Conservation (phyloP, 2,113 vertebrate species). For the Acrocephalus kingi region DNA sequence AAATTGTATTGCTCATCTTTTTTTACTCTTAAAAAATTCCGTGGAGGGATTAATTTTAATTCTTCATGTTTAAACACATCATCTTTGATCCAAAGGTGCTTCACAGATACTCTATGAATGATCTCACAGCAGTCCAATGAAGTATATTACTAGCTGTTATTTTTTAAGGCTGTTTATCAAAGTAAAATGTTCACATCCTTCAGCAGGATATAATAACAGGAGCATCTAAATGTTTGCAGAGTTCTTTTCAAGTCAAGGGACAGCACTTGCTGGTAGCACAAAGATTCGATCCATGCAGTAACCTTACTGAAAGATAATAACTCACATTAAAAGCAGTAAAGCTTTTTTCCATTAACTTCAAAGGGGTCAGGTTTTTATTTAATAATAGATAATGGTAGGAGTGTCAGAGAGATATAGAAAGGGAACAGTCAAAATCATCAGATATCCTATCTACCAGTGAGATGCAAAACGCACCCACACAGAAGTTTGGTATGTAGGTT, state of each 20-base stretch:
- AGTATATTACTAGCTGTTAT: not conserved
- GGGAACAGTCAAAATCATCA: not conserved
- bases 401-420: not conserved
- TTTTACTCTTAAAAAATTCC: not conserved
- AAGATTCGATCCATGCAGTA: not conserved
- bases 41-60: slow-evolving; percentile 9
- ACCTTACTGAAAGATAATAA: not conserved
- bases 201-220: not conserved
- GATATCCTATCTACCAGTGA: not conserved
- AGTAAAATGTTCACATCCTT: not conserved
- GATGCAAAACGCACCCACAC: not conserved
- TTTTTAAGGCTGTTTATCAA: not conserved
- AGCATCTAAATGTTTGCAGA: not conserved
- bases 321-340: not conserved
- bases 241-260: not conserved
- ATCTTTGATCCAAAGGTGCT: slow-evolving; percentile 8
- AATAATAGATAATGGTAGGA: not conserved
- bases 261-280: not conserved
- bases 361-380: not conserved
- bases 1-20: not conserved
- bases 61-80: not conserved
- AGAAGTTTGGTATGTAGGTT: not conserved
- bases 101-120: not conserved
- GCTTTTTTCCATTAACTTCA: not conserved
- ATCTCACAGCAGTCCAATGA: not conserved